phyloP scores from a whole-genome alignment of 2,797 vertebrate genomes.

The Fratercula arctica region DNA sequence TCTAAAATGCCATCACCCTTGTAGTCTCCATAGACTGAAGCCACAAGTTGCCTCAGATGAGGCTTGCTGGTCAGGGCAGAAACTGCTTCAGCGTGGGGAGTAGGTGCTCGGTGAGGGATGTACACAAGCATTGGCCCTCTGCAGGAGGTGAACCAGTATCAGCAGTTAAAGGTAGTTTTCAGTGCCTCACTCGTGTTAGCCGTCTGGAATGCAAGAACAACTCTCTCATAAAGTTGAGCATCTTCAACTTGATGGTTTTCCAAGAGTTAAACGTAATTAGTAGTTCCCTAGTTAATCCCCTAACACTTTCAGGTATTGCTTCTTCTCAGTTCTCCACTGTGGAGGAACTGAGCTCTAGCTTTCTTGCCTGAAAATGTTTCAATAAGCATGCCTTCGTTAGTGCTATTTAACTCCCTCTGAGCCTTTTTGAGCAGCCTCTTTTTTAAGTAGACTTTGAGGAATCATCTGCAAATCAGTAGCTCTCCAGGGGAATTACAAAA shows the following conservation, averaged over 20 bases:
- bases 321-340: background rate
- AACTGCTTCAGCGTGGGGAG: fast-evolving
- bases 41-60: background rate
- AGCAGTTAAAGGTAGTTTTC: background rate
- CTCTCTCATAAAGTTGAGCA: background rate
- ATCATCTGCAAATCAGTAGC: background rate
- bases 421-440: background rate
- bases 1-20: background rate
- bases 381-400: background rate
- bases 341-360: background rate
- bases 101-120: fast-evolving
- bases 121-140: fast-evolving
- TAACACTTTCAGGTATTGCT: background rate
- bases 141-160: background rate
- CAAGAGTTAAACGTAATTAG: background rate
- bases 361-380: background rate
- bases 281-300: background rate
- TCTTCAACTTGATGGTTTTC: background rate
- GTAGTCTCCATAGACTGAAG: background rate
- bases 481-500: background rate
- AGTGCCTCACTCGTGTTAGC: background rate
- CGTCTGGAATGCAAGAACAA: background rate
- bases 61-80: background rate
- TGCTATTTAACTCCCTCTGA: background rate
- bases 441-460: background rate